phyloP scores from a whole-genome alignment of 2,797 vertebrate species.

The Eulemur rubriventer region DNA sequence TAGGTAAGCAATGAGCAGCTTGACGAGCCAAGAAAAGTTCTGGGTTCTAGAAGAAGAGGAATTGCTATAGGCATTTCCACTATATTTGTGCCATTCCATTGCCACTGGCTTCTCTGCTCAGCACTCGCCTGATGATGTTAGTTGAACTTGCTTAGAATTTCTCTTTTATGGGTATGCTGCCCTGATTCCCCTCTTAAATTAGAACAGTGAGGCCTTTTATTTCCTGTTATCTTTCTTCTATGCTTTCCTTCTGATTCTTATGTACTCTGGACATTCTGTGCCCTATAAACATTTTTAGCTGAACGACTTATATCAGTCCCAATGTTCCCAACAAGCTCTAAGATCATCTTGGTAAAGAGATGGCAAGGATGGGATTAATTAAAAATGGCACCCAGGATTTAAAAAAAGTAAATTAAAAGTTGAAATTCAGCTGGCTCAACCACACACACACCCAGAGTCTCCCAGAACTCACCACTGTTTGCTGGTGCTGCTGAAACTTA shows the following conservation, averaged over 20 bases:
- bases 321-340: slow-evolving; percentile 17
- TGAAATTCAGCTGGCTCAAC: not conserved
- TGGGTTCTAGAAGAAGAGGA: not conserved
- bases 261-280: not conserved
- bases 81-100: slow-evolving; percentile 1
- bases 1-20: not conserved
- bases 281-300: not conserved
- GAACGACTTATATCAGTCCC: not conserved
- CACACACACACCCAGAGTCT: not conserved
- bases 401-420: not conserved
- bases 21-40: not conserved
- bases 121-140: not conserved
- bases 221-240: slow-evolving; percentile 52
- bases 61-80: not conserved
- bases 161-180: not conserved
- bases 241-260: slow-evolving; percentile 15
- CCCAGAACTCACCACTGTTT: slow-evolving; percentile 92
- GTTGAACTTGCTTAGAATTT: not conserved
- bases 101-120: slow-evolving; percentile 18
- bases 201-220: slow-evolving; percentile 32
- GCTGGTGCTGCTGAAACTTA: slow-evolving; percentile 94
- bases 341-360: not conserved
- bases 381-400: not conserved
- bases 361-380: not conserved
- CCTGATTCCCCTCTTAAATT: slow-evolving; percentile 37